Percentiles rank a stretch among this genome's conserved stretches.
Evolutionary conservation across 2,797 vertebrate species (phyloP).

Genomic region (Eulemur mongoz): DNA sequence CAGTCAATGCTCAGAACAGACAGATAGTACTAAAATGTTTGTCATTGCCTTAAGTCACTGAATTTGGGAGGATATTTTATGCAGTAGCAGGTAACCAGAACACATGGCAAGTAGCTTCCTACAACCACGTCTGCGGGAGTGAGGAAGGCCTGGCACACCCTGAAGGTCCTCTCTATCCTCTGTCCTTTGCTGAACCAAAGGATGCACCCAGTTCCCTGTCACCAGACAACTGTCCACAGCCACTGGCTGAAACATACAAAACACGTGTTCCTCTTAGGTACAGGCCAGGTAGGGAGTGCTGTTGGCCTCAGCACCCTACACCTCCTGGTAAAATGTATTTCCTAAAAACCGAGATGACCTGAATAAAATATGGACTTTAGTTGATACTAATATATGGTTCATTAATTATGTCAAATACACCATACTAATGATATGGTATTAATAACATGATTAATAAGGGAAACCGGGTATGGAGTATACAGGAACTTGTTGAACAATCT

Average conservation of each 20-base stretch:
- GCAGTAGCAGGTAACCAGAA: too few relatives aligned
- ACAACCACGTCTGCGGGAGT: neutral
- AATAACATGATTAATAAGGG: neutral
- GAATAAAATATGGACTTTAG: neutral
- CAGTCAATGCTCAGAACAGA: neutral
- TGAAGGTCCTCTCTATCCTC: neutral
- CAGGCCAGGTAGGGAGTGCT: neutral
- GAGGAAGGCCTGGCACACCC: neutral
- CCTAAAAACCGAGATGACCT: neutral
- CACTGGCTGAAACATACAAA: neutral
- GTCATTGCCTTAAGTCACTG: neutral
- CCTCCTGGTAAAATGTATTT: neutral
- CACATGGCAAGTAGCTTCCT: neutral
- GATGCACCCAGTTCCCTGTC: neutral
- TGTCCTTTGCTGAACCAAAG: neutral
- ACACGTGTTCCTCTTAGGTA: accelerated
- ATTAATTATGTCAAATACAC: neutral
- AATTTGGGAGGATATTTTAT: neutral
- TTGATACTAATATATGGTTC: too few relatives aligned
- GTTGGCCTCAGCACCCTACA: too few relatives aligned
- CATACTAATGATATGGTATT: neutral
- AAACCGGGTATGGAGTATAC: neutral
- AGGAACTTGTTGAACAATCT: neutral
- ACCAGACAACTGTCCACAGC: accelerated
- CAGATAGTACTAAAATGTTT: neutral